Conservation (phyloP, 2,888 invertebrate species). For the Ptilodon capucinus region DNA sequence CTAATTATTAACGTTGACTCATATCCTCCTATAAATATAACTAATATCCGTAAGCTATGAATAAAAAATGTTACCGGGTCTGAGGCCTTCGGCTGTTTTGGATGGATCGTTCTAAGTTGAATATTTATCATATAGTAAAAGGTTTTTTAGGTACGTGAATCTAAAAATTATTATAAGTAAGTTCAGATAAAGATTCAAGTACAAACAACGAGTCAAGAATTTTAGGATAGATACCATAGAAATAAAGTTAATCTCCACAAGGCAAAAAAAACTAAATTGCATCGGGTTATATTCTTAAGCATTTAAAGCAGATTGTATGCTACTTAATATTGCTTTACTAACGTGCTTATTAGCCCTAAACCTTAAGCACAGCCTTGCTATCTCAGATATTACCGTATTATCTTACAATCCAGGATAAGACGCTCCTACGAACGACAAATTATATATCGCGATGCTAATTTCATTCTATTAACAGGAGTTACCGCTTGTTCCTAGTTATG, state of each 20-base stretch:
- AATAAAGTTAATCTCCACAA: no score
- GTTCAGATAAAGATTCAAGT: no score
- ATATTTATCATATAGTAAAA: no score
- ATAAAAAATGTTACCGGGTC: not conserved
- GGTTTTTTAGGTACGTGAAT: no score
- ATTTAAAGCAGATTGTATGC: not conserved
- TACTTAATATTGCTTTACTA: not conserved
- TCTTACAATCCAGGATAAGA: not conserved
- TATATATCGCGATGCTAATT: not conserved
- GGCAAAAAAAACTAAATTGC: no score
- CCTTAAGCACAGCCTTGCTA: not conserved
- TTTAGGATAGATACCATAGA: no score
- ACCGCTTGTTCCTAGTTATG: not conserved
- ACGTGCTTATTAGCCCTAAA: not conserved
- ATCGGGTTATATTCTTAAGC: no score
- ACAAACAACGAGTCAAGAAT: no score
- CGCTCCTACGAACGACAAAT: not conserved
- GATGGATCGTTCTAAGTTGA: not conserved
- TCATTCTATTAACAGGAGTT: not conserved
- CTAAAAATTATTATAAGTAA: no score
- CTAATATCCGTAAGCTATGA: not conserved
- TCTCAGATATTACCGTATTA: not conserved
- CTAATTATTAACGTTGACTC: constrained; percentile 13
- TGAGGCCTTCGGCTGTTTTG: not conserved
- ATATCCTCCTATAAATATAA: not conserved